Conservation (phyloP, 2,888 invertebrate species). For the Pyrocoelia pectoralis region DNA sequence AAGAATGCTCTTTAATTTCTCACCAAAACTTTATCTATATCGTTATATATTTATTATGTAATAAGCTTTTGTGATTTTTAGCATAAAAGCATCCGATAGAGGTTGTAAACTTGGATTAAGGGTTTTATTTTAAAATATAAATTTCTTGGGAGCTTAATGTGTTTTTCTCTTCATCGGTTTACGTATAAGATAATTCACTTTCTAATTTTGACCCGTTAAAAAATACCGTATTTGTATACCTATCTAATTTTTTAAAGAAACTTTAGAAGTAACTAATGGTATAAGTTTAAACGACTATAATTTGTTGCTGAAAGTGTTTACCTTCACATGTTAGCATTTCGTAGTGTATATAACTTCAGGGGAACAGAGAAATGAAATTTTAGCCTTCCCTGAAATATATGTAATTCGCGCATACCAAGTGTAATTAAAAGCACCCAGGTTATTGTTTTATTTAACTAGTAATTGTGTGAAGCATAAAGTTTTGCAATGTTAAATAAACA, state of each 20-base stretch:
- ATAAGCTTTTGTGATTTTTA: neutral
- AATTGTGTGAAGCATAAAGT: slow-evolving; percentile 21
- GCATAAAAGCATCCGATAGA: no score
- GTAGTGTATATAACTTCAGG: neutral
- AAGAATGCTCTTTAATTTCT: neutral
- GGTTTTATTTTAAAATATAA: neutral
- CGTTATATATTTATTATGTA: neutral
- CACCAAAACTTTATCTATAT: neutral
- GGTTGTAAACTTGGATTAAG: neutral
- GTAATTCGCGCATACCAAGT: slow-evolving; percentile 19
- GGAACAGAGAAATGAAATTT: slow-evolving; percentile 9
- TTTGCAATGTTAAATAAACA: slow-evolving; percentile 16
- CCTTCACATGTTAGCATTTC: slow-evolving; percentile 2
- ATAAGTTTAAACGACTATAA: neutral
- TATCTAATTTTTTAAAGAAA: no score
- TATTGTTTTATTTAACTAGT: slow-evolving; percentile 23
- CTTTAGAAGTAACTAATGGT: neutral
- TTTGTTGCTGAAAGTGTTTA: slow-evolving; percentile 2
- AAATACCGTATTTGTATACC: no score
- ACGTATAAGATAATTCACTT: no score
- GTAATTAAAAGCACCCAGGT: slow-evolving; percentile 21
- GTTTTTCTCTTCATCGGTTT: no score
- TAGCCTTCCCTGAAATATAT: slow-evolving; percentile 11
- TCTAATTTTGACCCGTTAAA: no score
- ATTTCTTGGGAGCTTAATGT: no score